phyloP scores from a whole-genome alignment of 2,888 invertebrate genomes.

The Xylota sylvarum region DNA sequence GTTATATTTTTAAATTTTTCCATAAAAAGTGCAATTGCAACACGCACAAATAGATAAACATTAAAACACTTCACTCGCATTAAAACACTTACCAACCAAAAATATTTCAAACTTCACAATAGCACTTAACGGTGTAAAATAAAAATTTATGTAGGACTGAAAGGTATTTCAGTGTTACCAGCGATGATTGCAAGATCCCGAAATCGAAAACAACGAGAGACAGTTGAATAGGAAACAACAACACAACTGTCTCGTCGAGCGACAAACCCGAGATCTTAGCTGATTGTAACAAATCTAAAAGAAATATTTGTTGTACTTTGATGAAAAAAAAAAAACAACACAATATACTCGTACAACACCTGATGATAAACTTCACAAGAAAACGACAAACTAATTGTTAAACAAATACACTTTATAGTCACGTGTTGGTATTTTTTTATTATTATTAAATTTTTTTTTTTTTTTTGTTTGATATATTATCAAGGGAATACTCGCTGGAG shows the following conservation, averaged over 20 bases:
- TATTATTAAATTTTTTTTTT: neutral
- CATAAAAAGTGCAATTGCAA: neutral
- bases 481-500: slow-evolving; percentile 9
- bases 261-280: slow-evolving; percentile 84
- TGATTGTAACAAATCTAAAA: slow-evolving; percentile 57
- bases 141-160: neutral
- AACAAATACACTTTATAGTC: slow-evolving; percentile 58
- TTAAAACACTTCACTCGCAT: neutral
- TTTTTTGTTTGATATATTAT: slow-evolving; percentile 5
- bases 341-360: slow-evolving; percentile 17
- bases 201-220: slow-evolving; percentile 85
- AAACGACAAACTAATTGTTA: slow-evolving; percentile 38
- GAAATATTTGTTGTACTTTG: slow-evolving; percentile 17
- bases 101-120: neutral
- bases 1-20: no score
- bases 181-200: slow-evolving; percentile 83
- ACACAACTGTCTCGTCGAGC: slow-evolving; percentile 84
- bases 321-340: slow-evolving; percentile 6
- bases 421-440: slow-evolving; percentile 39
- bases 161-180: slow-evolving; percentile 34
- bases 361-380: slow-evolving; percentile 52
- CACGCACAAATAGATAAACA: neutral
- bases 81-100: slow-evolving; percentile 1
- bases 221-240: slow-evolving; percentile 81
- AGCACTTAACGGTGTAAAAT: slow-evolving; percentile 9